These are phyloP conservation scores for Eurystomus gularis DNA, from an alignment of 2,113 vertebrate species.

Conservation along the genomic window DNA sequence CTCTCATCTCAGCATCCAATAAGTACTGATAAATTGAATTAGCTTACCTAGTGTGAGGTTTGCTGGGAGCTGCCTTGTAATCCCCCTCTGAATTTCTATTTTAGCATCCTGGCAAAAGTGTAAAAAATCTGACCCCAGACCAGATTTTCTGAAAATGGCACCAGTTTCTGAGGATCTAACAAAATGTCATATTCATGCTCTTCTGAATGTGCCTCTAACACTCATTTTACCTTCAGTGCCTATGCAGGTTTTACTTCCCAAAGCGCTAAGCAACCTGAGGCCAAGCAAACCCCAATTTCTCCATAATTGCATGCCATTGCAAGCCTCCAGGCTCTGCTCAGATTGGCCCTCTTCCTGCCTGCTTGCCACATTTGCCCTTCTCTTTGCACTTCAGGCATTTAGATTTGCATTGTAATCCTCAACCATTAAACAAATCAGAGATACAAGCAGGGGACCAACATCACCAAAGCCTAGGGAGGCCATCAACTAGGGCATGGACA, in stretches of 20 bases:
- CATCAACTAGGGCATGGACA: not conserved
- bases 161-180: not conserved
- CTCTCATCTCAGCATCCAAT: not conserved
- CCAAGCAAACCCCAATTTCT: not conserved
- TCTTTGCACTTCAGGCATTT: accelerated
- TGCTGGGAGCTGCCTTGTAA: not conserved
- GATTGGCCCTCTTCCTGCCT: not conserved
- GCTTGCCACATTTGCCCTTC: not conserved
- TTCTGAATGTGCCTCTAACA: accelerated
- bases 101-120: not conserved
- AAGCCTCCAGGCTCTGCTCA: not conserved
- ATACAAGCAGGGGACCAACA: not conserved
- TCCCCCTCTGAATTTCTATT: not conserved
- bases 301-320: accelerated
- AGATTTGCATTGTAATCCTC: not conserved
- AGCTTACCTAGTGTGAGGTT: not conserved
- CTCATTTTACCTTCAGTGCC: not conserved
- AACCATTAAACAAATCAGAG: not conserved
- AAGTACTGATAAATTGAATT: constrained; percentile 49
- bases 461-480: not conserved
- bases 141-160: not conserved
- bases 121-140: not conserved
- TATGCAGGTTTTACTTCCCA: not conserved
- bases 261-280: not conserved
- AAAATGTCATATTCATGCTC: not conserved